A percentile compares a stretch with the other conserved stretches of the same genome.
These are phyloP conservation scores for Campylomormyrus tamandua DNA, from an alignment of 2,113 vertebrate species.

Conservation along the genomic window DNA sequence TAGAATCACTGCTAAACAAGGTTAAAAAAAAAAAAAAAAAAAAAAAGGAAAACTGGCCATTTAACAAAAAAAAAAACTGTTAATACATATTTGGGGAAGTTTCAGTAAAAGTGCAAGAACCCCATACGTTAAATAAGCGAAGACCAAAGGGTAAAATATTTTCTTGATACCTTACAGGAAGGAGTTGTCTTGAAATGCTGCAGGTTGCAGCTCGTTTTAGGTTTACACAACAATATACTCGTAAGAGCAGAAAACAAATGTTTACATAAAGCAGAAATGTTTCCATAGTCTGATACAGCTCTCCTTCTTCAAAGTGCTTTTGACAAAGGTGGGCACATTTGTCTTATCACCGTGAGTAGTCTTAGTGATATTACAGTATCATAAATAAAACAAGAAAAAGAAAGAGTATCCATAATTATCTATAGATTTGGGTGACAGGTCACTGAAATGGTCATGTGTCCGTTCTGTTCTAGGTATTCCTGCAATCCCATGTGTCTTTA, in stretches of 20 bases:
- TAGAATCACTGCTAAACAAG: neutral
- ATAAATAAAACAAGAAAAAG: conserved; percentile 49
- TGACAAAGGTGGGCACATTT: conserved; percentile 40
- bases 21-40: conserved; percentile 18
- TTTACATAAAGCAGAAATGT: conserved; percentile 11
- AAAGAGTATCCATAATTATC: conserved; percentile 3
- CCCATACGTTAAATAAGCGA: conserved; percentile 49
- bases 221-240: conserved; percentile 15
- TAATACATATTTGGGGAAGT: conserved; percentile 32
- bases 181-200: conserved; percentile 14
- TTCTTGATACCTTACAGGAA: conserved; percentile 16
- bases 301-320: conserved; percentile 60
- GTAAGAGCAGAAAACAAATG: conserved; percentile 13
- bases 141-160: conserved; percentile 39
- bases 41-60: conserved; percentile 40
- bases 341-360: conserved; percentile 43
- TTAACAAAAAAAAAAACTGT: conserved; percentile 28
- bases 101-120: conserved; percentile 56
- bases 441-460: neutral
- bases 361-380: conserved; percentile 42
- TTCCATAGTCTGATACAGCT: conserved; percentile 25
- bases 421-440: neutral
- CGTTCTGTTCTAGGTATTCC: neutral
- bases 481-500: neutral
- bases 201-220: conserved; percentile 19